Evolutionary conservation across 2,888 invertebrate species (phyloP).

Genomic region (Hyposoter dolosus): DNA sequence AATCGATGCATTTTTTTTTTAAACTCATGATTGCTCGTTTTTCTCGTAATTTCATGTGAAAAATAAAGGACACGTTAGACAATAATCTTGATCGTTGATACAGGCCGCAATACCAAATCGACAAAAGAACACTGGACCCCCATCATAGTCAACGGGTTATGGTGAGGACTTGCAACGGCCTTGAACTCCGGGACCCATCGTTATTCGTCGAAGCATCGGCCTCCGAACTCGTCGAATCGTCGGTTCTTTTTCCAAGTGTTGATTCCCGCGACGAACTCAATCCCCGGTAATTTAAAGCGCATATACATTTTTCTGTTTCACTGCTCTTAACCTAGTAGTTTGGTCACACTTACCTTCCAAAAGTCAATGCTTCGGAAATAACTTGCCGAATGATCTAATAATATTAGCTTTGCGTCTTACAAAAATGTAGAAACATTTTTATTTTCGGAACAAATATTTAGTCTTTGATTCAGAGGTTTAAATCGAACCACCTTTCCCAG

Average conservation of each 20-base stretch:
- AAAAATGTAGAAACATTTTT: too few relatives aligned
- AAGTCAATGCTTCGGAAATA: too few relatives aligned
- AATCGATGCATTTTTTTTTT: constrained; percentile 50
- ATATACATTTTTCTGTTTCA: background rate
- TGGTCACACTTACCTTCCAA: too few relatives aligned
- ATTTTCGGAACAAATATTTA: too few relatives aligned
- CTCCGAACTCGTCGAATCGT: constrained; percentile 83
- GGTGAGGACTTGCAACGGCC: constrained; percentile 92
- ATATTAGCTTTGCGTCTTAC: too few relatives aligned
- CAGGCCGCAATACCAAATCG: constrained; percentile 86
- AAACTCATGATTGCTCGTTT: background rate
- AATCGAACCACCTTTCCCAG: too few relatives aligned
- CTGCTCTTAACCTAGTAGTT: background rate
- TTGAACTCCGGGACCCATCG: constrained; percentile 89
- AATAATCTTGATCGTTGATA: background rate
- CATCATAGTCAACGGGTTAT: constrained; percentile 87
- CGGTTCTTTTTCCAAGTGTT: constrained; percentile 86
- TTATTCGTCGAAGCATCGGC: constrained; percentile 84
- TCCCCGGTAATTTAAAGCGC: constrained; percentile 84
- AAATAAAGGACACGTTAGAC: background rate
- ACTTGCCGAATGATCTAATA: too few relatives aligned
- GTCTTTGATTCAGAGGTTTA: too few relatives aligned
- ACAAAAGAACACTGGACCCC: constrained; percentile 81
- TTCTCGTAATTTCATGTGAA: background rate
- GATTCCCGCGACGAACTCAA: constrained; percentile 87